A percentile compares a stretch with the other conserved stretches of the same genome.
Conservation (phyloP, 2,797 vertebrate species). For the Rhadinocentrus ornatus region DNA sequence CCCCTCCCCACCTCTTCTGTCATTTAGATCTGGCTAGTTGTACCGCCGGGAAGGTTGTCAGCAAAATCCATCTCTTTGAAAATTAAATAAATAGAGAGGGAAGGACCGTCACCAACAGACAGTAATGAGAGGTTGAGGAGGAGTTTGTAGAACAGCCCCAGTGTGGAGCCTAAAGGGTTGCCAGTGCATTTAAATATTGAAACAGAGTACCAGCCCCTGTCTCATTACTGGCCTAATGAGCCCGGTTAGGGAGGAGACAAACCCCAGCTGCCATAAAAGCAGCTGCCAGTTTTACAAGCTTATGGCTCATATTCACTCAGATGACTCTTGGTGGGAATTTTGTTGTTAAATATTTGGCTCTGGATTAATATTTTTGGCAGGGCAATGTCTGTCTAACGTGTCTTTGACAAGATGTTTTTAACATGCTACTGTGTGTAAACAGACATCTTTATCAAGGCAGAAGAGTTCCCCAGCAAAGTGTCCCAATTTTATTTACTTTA, state of each 20-base stretch:
- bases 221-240: constrained; percentile 74
- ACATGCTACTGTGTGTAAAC: constrained; percentile 1
- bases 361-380: constrained; percentile 44
- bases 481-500: neutral
- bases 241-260: constrained; percentile 51
- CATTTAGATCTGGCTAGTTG: constrained; percentile 55
- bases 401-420: constrained; percentile 4
- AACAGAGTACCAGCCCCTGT: constrained; percentile 60
- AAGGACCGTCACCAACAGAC: constrained; percentile 47
- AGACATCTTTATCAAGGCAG: neutral
- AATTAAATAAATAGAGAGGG: constrained; percentile 37
- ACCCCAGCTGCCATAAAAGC: constrained; percentile 43
- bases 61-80: constrained; percentile 57
- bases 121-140: constrained; percentile 71
- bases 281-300: constrained; percentile 59
- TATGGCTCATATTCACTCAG: constrained; percentile 42
- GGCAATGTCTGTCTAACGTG: constrained; percentile 6
- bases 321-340: constrained; percentile 48
- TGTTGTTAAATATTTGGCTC: constrained; percentile 43
- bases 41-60: constrained; percentile 21
- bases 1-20: constrained; percentile 38
- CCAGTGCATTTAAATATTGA: constrained; percentile 77
- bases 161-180: constrained; percentile 59
- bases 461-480: constrained; percentile 3
- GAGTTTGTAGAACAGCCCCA: constrained; percentile 61